Percentiles rank a stretch among this genome's conserved stretches.
Evolutionary conservation across 2,113 vertebrate species (phyloP).

Genomic region (Micronisus gabar): DNA sequence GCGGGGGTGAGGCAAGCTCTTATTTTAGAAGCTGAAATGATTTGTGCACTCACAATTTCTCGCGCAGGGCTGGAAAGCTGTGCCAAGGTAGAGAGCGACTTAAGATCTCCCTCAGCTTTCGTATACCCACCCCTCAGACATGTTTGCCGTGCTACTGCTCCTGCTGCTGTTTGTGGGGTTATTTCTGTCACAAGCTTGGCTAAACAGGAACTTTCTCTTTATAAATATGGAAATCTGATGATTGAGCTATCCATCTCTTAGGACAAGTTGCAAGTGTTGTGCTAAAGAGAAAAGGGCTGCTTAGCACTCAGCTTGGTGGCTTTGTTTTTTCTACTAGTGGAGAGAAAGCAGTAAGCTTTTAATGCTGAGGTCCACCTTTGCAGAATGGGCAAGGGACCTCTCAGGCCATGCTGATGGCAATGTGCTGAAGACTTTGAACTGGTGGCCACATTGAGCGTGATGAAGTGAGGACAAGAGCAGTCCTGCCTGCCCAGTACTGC

Average conservation of each 20-base stretch:
- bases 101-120: not conserved
- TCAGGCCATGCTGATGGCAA: fast-evolving
- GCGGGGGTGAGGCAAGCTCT: not conserved
- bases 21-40: not conserved
- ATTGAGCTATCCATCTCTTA: not conserved
- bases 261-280: not conserved
- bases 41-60: constrained; percentile 5
- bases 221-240: constrained; percentile 50
- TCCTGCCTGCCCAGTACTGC: fast-evolving
- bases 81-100: not conserved
- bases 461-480: not conserved
- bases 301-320: not conserved
- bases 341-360: not conserved
- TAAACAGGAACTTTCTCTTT: constrained; percentile 36
- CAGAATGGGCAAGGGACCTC: not conserved
- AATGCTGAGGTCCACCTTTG: not conserved
- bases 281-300: not conserved
- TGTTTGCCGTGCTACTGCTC: not conserved
- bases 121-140: not conserved
- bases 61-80: not conserved
- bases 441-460: not conserved
- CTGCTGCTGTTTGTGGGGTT: not conserved
- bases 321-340: not conserved
- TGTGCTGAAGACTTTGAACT: not conserved
- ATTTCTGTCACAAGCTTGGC: constrained; percentile 22